Evolutionary conservation across 2,113 vertebrate species (phyloP).

Genomic region (Megaptera novaeangliae): DNA sequence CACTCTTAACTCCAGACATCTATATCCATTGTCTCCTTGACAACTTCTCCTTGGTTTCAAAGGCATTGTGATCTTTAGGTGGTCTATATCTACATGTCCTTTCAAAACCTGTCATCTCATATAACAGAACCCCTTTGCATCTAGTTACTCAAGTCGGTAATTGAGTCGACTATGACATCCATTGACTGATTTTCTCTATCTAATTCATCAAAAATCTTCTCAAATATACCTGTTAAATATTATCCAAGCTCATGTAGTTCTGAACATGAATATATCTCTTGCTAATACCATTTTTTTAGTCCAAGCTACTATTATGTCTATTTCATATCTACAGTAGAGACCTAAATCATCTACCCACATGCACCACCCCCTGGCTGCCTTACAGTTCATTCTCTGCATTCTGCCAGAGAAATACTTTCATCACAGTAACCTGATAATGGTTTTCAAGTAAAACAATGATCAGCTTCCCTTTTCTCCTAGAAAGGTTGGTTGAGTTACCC

Average conservation of each 20-base stretch:
- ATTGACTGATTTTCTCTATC: background rate
- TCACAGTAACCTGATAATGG: background rate
- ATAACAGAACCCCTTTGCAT: background rate
- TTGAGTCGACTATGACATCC: background rate
- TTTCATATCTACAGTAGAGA: background rate
- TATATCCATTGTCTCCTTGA: background rate
- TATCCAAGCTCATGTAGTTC: background rate
- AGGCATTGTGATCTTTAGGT: background rate
- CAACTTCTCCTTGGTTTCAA: background rate
- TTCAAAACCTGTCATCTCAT: background rate
- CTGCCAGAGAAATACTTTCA: background rate
- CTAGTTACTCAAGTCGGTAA: background rate
- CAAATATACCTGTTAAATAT: background rate
- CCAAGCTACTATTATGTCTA: background rate
- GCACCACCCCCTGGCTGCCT: rapidly evolving
- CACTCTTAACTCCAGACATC: background rate
- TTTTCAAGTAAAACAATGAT: background rate
- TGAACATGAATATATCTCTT: background rate
- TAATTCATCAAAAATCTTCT: background rate
- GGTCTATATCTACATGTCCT: background rate
- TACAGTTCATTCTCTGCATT: background rate
- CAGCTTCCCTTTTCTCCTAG: background rate
- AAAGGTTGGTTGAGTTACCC: background rate
- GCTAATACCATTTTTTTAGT: background rate
- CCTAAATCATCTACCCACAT: background rate